Conservation (phyloP, 2,888 invertebrate genomes). For the Litoditis marina region DNA sequence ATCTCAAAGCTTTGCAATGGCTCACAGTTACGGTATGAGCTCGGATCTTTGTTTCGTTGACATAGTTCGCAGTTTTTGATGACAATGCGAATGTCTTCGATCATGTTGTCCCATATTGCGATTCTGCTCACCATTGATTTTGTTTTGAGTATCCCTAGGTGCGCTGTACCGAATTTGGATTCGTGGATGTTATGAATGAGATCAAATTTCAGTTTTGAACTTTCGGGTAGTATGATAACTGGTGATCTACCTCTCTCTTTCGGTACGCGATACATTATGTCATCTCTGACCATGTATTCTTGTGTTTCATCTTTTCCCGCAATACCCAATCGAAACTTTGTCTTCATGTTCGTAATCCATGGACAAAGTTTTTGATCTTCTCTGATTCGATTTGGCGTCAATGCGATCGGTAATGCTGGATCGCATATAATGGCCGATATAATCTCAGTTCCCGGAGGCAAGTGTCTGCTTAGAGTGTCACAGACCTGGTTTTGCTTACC, state of each 20-base stretch:
- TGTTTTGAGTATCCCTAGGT: background rate
- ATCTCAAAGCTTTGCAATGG: background rate
- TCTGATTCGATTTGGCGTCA: no score
- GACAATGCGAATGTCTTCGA: background rate
- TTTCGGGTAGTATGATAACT: background rate
- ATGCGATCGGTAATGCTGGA: no score
- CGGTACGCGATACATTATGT: background rate
- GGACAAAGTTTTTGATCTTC: no score
- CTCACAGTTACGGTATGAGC: background rate
- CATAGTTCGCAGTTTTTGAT: background rate
- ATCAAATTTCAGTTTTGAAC: background rate
- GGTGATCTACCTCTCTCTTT: background rate
- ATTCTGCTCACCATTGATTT: background rate
- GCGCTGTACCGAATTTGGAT: background rate
- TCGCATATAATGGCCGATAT: no score
- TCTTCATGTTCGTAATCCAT: no score
- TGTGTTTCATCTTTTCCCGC: background rate
- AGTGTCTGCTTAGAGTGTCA: slow-evolving; percentile 10
- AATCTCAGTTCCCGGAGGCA: background rate
- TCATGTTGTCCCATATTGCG: background rate
- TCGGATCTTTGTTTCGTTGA: background rate
- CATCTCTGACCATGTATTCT: background rate
- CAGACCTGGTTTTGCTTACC: slow-evolving; percentile 15
- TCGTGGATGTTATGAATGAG: background rate
- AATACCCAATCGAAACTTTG: no score